Conservation (phyloP, 2,888 invertebrate genomes). For the Aproaerema taeniolella region DNA sequence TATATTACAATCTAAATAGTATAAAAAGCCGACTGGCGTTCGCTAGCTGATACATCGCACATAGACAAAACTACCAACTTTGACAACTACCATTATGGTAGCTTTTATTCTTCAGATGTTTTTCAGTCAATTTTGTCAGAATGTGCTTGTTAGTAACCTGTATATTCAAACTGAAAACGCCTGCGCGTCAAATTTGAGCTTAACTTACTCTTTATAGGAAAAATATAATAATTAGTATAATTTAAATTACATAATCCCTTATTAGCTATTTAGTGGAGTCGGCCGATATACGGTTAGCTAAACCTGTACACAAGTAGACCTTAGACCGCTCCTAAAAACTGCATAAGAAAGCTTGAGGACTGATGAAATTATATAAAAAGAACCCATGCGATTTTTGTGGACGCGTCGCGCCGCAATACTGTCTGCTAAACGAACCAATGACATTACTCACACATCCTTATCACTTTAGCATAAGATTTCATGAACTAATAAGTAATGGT, state of each 20-base stretch:
- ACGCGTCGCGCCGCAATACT: slow-evolving; percentile 29
- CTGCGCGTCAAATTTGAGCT: slow-evolving; percentile 59
- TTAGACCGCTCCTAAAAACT: slow-evolving; percentile 27
- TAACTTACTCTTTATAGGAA: slow-evolving; percentile 71
- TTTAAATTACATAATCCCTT: slow-evolving; percentile 71
- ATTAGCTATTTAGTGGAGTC: slow-evolving; percentile 34
- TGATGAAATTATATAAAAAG: slow-evolving; percentile 47
- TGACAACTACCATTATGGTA: no score
- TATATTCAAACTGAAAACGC: slow-evolving; percentile 42
- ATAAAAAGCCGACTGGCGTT: slow-evolving; percentile 64
- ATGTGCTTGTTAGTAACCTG: slow-evolving; percentile 26
- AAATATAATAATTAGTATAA: slow-evolving; percentile 72
- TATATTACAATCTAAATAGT: slow-evolving; percentile 66
- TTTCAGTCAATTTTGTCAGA: not conserved
- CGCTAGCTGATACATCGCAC: slow-evolving; percentile 20
- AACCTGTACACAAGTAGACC: slow-evolving; percentile 34
- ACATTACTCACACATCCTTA: not conserved
- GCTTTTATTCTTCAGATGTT: slow-evolving; percentile 1
- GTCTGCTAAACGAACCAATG: not conserved
- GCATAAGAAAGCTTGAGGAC: slow-evolving; percentile 50
- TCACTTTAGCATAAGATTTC: no score
- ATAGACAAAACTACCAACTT: slow-evolving; percentile 1
- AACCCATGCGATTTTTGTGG: slow-evolving; percentile 34
- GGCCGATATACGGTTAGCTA: slow-evolving; percentile 32
- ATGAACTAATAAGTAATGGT: no score